phyloP scores from a whole-genome alignment of 2,797 vertebrate species.

The Chloroceryle amazona region DNA sequence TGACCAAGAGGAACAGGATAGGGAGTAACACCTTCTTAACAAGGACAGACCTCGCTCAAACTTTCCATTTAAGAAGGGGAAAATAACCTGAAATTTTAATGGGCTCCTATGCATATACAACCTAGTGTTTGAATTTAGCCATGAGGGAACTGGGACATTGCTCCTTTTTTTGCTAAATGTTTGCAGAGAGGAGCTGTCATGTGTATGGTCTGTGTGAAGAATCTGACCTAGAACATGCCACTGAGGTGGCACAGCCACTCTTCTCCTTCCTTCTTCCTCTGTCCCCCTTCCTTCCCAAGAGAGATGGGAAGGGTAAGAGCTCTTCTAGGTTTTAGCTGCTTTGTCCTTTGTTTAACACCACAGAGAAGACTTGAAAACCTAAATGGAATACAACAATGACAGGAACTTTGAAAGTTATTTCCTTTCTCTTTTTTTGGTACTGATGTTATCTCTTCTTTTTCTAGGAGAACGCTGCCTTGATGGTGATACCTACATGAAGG shows the following conservation, averaged over 20 bases:
- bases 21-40: not conserved
- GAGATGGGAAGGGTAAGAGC: not conserved
- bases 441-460: not conserved
- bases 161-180: not conserved
- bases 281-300: not conserved
- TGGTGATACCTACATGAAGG: constrained; percentile 93
- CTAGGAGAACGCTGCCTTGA: constrained; percentile 94
- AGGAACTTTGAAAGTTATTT: not conserved
- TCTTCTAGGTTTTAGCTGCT: not conserved
- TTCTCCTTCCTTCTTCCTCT: not conserved
- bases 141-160: not conserved
- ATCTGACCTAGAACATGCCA: not conserved
- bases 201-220: not conserved
- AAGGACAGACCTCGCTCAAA: not conserved
- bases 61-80: not conserved
- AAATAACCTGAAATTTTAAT: not conserved
- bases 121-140: not conserved
- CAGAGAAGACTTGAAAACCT: not conserved
- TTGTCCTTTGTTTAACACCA: not conserved
- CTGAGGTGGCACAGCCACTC: not conserved
- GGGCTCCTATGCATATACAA: not conserved
- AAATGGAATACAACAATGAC: not conserved
- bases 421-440: not conserved
- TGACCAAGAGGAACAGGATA: not conserved
- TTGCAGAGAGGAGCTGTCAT: not conserved